Conservation (phyloP, 2,113 vertebrate genomes). For the Coreoperca whiteheadi region DNA sequence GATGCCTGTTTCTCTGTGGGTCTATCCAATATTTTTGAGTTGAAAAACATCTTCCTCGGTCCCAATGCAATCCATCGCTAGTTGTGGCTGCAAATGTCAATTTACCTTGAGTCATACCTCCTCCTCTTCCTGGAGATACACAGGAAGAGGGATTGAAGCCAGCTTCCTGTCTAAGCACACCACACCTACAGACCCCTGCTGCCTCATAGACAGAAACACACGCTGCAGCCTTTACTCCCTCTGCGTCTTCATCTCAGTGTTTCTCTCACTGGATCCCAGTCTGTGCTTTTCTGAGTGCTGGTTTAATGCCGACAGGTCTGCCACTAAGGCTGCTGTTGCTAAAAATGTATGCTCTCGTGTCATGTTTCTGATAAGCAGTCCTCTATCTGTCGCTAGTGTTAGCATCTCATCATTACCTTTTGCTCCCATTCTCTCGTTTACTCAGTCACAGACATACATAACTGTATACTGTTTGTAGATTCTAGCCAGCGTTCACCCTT, state of each 20-base stretch:
- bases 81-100: background rate
- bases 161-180: slow-evolving; percentile 58
- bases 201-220: slow-evolving; percentile 1
- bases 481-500: background rate
- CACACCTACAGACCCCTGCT: slow-evolving; percentile 45
- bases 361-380: background rate
- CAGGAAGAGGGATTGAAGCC: slow-evolving; percentile 55
- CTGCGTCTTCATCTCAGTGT: background rate
- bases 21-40: no score
- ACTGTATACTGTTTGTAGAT: background rate
- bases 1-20: background rate
- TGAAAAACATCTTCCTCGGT: background rate
- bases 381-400: background rate
- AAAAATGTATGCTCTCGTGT: background rate
- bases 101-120: slow-evolving; percentile 36
- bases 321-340: background rate
- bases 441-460: background rate
- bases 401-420: background rate
- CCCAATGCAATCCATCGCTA: background rate
- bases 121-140: slow-evolving; percentile 52
- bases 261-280: background rate
- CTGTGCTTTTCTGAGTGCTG: background rate
- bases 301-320: background rate
- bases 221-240: background rate
- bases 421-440: background rate